Conservation (phyloP, 2,888 invertebrate species). For the Antheraea yamamai region DNA sequence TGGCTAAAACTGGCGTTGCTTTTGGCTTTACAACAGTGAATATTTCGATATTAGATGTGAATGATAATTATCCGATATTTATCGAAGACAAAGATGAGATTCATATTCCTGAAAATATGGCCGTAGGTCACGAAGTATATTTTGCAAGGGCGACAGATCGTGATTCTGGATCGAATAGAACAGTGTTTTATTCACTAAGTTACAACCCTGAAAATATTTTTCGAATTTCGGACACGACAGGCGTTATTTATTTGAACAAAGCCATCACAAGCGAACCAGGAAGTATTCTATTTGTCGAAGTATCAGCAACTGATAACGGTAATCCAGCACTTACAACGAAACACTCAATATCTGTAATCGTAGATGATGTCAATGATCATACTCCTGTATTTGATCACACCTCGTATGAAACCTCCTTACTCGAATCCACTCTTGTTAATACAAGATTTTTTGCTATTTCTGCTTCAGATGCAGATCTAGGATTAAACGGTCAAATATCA, state of each 20-base stretch:
- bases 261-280: slow-evolving; percentile 90
- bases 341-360: slow-evolving; percentile 86
- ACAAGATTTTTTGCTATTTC: slow-evolving; percentile 94
- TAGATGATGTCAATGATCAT: slow-evolving; percentile 96
- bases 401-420: slow-evolving; percentile 94
- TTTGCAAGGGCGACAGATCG: slow-evolving; percentile 92
- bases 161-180: slow-evolving; percentile 94
- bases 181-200: slow-evolving; percentile 90
- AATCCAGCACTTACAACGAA: slow-evolving; percentile 88
- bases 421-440: slow-evolving; percentile 95
- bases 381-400: slow-evolving; percentile 96
- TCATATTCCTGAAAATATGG: slow-evolving; percentile 92
- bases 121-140: slow-evolving; percentile 96
- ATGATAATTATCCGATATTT: slow-evolving; percentile 95
- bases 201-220: slow-evolving; percentile 92
- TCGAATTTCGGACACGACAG: slow-evolving; percentile 91
- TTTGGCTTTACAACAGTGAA: slow-evolving; percentile 91
- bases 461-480: slow-evolving; percentile 94
- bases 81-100: slow-evolving; percentile 90
- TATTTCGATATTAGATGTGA: slow-evolving; percentile 91
- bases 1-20: slow-evolving; percentile 88
- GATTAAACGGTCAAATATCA: slow-evolving; percentile 88
- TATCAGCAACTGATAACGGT: slow-evolving; percentile 93
- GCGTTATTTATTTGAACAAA: slow-evolving; percentile 93
- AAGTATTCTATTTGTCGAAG: slow-evolving; percentile 86